Base-by-base conservation (phyloP, 2,797 vertebrate species). In the Ctenochaetus hawaiiensis region DNA sequence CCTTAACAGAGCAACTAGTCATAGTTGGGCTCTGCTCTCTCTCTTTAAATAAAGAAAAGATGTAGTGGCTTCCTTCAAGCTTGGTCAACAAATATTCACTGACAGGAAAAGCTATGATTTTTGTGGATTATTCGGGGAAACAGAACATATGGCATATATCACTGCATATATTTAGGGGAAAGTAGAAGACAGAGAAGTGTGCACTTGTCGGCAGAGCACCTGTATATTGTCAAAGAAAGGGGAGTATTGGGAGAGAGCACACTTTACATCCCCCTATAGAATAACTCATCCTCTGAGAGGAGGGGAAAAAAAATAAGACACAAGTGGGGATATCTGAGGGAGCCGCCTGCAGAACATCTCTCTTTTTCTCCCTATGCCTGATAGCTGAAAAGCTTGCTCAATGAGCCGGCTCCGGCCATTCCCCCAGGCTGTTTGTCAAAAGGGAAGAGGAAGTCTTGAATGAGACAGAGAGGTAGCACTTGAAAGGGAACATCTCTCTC, bases 401-500 rank as follows among this genome's bases (percentile, higher is more conserved):
- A 79, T 76, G 82, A 87, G 88, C 81, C 84, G 45, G 56, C 44
- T 73, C 67, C n/a, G 58, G 77, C 72, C 51, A 43, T 84, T 88
- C 72, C 83, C 85, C 57, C 61, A 10, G 78, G 73, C 73, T 78
- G 60, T 86, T 84, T 82, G 67, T 88, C 84, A 83, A 75, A 84
- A 60, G 70, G 71, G 67, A 77, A 86, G 62, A 91, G 89, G 91
- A 94, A 92, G 89, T 93, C 83, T 88, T 83, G 78, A 90, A 91
- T 91, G 87, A 92, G 87, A 87, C 58, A 62, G 82, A 89, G 80
- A 91, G 72, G 87, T 81, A 81, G 75, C 85, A 86, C 79, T 85
- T 91, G 86, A 92, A 92, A 92, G 73, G 75, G 70, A 91, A 87
- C 88, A 89, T 94, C 90, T 91, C 87, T 91, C 78, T 91, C 84